A percentile compares a stretch with the other conserved stretches of the same genome.
Evolutionary conservation across 2,797 vertebrate genomes (phyloP).

Genomic region (Anguilla anguilla): DNA sequence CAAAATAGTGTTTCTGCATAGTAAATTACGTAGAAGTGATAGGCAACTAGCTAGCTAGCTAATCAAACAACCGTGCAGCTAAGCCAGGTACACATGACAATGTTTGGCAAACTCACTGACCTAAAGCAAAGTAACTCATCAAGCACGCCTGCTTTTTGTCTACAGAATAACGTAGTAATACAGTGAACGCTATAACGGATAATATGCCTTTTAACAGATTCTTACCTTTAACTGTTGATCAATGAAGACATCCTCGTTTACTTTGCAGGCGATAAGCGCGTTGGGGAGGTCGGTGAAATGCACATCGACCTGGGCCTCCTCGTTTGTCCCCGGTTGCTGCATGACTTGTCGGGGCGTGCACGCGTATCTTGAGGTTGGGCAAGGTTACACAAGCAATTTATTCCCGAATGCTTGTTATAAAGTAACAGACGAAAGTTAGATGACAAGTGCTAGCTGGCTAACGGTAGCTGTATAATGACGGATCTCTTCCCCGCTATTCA

Average conservation of each 20-base stretch:
- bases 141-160: not conserved
- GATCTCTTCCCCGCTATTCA: not conserved
- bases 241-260: conserved; percentile 66
- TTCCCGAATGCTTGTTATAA: not conserved
- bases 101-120: not conserved
- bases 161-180: not conserved
- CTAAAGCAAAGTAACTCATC: not conserved
- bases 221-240: conserved; percentile 66
- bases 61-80: too few relatives aligned
- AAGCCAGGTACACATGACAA: not conserved
- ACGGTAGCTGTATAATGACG: not conserved
- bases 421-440: not conserved
- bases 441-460: not conserved
- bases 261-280: conserved; percentile 76
- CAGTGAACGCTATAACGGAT: not conserved
- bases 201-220: too few relatives aligned
- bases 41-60: too few relatives aligned
- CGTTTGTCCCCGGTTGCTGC: conserved; percentile 61
- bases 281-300: conserved; percentile 71
- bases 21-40: too few relatives aligned
- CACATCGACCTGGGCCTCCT: conserved; percentile 66
- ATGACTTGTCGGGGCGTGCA: conserved; percentile 45
- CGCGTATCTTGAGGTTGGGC: not conserved
- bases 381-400: not conserved
- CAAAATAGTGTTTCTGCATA: too few relatives aligned